A percentile compares a stretch with the other conserved stretches of the same genome.
Conservation (phyloP, 1,140 invertebrate genomes). For the Lucilia cuprina region DNA sequence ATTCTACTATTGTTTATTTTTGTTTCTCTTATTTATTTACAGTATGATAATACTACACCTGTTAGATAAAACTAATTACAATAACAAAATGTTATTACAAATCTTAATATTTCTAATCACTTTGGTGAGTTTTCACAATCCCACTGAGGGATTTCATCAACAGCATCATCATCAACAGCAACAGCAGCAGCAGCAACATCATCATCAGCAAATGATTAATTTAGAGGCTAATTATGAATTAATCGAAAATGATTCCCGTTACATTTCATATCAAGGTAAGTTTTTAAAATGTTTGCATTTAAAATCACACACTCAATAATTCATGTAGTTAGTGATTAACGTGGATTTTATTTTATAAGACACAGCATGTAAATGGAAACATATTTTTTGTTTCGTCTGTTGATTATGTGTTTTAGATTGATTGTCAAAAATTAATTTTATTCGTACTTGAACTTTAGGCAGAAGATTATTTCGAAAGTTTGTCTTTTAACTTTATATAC, state of each 20-base stretch:
- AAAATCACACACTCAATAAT: too few species aligned
- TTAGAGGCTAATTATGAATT: slow-evolving; percentile 48
- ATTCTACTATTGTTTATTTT: neutral
- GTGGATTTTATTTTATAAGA: too few species aligned
- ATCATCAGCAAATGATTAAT: slow-evolving; percentile 22
- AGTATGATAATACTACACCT: slow-evolving; percentile 25
- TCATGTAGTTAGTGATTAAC: too few species aligned
- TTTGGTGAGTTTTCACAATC: neutral
- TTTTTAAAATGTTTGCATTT: neutral
- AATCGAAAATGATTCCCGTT: slow-evolving; percentile 60
- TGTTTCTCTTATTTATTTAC: neutral
- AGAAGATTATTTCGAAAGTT: too few species aligned
- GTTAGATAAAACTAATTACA: neutral
- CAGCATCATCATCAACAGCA: neutral
- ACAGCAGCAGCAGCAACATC: slow-evolving; percentile 1
- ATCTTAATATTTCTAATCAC: slow-evolving; percentile 4
- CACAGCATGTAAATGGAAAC: too few species aligned
- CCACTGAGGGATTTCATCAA: neutral
- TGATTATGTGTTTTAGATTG: too few species aligned
- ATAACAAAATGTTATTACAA: slow-evolving; percentile 27
- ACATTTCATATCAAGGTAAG: slow-evolving; percentile 65
- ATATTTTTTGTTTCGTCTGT: too few species aligned
- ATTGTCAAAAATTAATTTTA: too few species aligned
- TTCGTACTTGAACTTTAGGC: too few species aligned
- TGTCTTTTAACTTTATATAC: too few species aligned